phyloP scores from a whole-genome alignment of 2,113 vertebrate genomes.

The Thamnophis sirtalis region DNA sequence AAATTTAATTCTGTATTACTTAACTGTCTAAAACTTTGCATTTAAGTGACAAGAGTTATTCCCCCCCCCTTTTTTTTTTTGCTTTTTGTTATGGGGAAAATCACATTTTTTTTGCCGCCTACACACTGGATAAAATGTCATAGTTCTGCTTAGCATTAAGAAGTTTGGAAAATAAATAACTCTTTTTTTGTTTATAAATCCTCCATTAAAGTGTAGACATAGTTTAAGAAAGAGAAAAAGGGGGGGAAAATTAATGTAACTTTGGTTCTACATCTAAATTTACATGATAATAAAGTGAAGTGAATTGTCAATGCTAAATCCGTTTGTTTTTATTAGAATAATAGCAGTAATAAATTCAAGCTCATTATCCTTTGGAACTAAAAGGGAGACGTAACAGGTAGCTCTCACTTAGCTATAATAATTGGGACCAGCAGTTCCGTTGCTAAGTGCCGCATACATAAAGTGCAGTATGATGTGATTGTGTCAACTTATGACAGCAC shows the following conservation, averaged over 20 bases:
- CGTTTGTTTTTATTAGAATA: neutral
- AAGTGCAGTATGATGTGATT: neutral
- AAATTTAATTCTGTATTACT: slow-evolving; percentile 74
- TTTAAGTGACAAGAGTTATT: slow-evolving; percentile 65
- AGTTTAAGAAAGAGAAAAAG: slow-evolving; percentile 9
- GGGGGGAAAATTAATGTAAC: neutral
- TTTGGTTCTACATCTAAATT: slow-evolving; percentile 31
- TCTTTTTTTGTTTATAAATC: neutral
- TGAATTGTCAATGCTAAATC: neutral
- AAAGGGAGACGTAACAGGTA: neutral
- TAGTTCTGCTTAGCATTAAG: neutral
- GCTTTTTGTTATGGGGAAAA: slow-evolving; percentile 49
- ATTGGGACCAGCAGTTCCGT: neutral
- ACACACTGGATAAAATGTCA: slow-evolving; percentile 54
- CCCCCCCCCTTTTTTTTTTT: slow-evolving; percentile 6
- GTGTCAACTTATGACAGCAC: neutral
- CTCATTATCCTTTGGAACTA: neutral
- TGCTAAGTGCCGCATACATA: neutral
- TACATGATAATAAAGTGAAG: slow-evolving; percentile 28
- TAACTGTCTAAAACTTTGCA: slow-evolving; percentile 73
- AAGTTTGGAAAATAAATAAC: slow-evolving; percentile 27
- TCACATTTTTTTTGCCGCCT: slow-evolving; percentile 57
- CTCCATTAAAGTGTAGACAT: slow-evolving; percentile 10
- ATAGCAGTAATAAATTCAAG: neutral
- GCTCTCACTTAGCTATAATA: neutral